A percentile compares a stretch with the other conserved stretches of the same genome.
These are phyloP conservation scores for Margaritifera margaritifera DNA, from an alignment of 2,888 invertebrate species.

Conservation along the genomic window DNA sequence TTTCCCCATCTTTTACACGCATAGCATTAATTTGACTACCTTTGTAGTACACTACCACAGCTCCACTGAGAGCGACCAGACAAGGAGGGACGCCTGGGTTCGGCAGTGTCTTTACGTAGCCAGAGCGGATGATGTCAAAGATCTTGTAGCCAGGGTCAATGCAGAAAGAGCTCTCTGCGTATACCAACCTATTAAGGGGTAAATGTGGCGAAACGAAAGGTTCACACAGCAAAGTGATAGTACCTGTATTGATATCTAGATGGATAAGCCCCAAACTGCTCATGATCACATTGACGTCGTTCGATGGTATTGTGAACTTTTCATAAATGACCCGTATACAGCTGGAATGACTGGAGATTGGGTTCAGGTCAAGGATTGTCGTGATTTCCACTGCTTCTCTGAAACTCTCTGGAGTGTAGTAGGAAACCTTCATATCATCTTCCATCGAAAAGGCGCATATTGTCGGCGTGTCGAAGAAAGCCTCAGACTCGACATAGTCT, in stretches of 20 bases:
- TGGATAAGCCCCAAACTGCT: slow-evolving; percentile 53
- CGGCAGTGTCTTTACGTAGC: slow-evolving; percentile 45
- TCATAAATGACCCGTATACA: slow-evolving; percentile 61
- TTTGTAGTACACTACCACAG: slow-evolving; percentile 56
- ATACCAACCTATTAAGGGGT: slow-evolving; percentile 47
- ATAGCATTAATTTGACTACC: slow-evolving; percentile 47
- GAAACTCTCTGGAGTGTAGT: slow-evolving; percentile 62
- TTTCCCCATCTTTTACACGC: slow-evolving; percentile 52
- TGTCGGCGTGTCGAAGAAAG: slow-evolving; percentile 57
- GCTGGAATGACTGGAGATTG: slow-evolving; percentile 41
- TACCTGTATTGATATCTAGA: slow-evolving; percentile 61
- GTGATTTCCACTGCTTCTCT: slow-evolving; percentile 55
- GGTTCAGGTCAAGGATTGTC: slow-evolving; percentile 60
- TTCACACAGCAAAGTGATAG: slow-evolving; percentile 59
- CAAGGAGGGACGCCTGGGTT: slow-evolving; percentile 43
- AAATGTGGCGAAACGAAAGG: slow-evolving; percentile 57
- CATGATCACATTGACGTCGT: slow-evolving; percentile 24
- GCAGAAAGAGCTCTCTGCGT: slow-evolving; percentile 63
- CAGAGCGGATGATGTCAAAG: slow-evolving; percentile 56
- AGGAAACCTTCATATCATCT: slow-evolving; percentile 48
- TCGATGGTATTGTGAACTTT: slow-evolving; percentile 29
- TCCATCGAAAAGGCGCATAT: slow-evolving; percentile 62
- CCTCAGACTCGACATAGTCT: slow-evolving; percentile 50
- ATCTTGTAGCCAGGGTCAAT: slow-evolving; percentile 62
- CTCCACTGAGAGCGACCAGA: slow-evolving; percentile 56